Evolutionary conservation across 2,113 vertebrate genomes (phyloP).

Genomic region (Mobula hypostoma): DNA sequence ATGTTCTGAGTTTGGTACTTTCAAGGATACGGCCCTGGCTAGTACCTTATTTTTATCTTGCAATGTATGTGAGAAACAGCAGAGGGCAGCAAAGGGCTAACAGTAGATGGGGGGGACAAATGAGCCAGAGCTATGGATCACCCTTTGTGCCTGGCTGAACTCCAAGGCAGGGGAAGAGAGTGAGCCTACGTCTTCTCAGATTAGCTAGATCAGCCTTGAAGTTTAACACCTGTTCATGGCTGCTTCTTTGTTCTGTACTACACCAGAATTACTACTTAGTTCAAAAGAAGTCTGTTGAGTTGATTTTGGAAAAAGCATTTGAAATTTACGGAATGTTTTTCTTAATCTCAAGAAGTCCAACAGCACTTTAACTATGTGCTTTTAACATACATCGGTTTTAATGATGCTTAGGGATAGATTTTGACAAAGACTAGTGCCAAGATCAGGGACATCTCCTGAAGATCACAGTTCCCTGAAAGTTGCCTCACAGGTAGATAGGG

Average conservation of each 20-base stretch:
- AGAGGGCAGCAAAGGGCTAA: conserved; percentile 16
- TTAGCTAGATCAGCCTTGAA: neutral
- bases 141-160: neutral
- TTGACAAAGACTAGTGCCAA: neutral
- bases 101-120: neutral
- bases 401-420: neutral
- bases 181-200: neutral
- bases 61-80: neutral
- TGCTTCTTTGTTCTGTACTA: neutral
- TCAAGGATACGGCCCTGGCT: neutral
- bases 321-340: neutral
- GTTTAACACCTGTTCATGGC: neutral
- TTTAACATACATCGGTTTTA: neutral
- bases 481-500: too few species aligned
- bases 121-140: too few species aligned
- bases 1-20: neutral
- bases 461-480: too few species aligned
- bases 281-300: too few species aligned
- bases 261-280: too few species aligned
- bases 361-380: neutral
- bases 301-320: neutral
- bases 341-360: neutral
- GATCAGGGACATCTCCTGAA: too few species aligned
- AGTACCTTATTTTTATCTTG: neutral
- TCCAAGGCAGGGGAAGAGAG: neutral